Conservation (phyloP, 1,140 invertebrate genomes). For the Vollenhovia emeryi region DNA sequence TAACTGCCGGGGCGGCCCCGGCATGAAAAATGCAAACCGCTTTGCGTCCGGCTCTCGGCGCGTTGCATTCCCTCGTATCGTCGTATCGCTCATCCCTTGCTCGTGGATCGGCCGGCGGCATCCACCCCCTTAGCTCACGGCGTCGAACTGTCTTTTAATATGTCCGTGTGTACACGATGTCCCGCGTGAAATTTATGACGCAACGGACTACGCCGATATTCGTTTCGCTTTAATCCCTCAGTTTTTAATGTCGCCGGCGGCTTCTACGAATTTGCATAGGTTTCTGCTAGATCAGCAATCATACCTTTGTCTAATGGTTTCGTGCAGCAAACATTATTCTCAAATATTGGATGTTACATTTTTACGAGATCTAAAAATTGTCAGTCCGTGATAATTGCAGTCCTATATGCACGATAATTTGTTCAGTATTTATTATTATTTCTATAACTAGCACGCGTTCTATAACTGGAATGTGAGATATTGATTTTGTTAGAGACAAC, state of each 20-base stretch:
- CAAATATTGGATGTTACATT: background rate
- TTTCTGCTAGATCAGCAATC: constrained; percentile 7
- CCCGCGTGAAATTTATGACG: constrained; percentile 78
- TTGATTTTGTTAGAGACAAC: background rate
- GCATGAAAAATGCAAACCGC: constrained; percentile 83
- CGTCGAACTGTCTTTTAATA: constrained; percentile 80
- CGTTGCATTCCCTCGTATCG: constrained; percentile 65
- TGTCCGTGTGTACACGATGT: constrained; percentile 79
- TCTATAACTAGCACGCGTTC: background rate
- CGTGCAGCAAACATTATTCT: background rate
- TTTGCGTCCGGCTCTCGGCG: constrained; percentile 75
- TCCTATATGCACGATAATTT: background rate
- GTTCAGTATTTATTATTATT: background rate
- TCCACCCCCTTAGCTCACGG: constrained; percentile 28
- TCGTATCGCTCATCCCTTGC: constrained; percentile 42
- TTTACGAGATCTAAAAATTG: background rate
- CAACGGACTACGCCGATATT: constrained; percentile 73
- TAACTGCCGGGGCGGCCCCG: constrained; percentile 77
- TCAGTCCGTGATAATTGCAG: background rate
- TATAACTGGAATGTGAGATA: background rate
- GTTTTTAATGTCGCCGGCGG: constrained; percentile 13
- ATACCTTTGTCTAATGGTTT: background rate
- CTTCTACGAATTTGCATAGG: constrained; percentile 13
- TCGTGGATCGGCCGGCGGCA: constrained; percentile 35
- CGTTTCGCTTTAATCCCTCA: constrained; percentile 77